phyloP scores from a whole-genome alignment of 2,888 invertebrate species.

The Apamea crenata region DNA sequence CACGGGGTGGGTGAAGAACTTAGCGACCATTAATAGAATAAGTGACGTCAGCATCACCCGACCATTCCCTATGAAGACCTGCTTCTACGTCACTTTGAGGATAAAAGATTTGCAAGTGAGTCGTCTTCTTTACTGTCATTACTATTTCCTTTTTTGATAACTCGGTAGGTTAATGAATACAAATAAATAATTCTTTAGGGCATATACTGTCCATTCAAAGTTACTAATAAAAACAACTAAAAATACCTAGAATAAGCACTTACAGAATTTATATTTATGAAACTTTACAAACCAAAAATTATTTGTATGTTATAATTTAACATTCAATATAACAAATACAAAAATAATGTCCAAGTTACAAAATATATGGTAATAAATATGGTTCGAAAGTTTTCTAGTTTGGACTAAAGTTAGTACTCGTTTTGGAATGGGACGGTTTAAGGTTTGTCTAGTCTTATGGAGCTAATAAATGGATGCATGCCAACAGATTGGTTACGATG shows the following conservation, averaged over 20 bases:
- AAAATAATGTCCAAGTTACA: too few relatives aligned
- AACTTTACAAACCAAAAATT: too few relatives aligned
- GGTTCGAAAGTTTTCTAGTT: not conserved
- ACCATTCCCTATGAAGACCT: conserved; percentile 83
- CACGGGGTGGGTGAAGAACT: conserved; percentile 89
- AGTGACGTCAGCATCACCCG: conserved; percentile 88
- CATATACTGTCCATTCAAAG: not conserved
- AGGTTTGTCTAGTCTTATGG: not conserved
- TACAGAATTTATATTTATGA: too few relatives aligned
- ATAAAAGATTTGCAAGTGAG: conserved; percentile 86
- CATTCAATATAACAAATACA: too few relatives aligned
- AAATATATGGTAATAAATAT: too few relatives aligned
- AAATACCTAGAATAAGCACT: too few relatives aligned
- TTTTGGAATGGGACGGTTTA: not conserved
- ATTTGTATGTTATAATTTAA: too few relatives aligned
- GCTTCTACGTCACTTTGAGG: conserved; percentile 84
- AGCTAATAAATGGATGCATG: not conserved
- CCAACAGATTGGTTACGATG: conserved; percentile 85
- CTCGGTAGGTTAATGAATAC: not conserved
- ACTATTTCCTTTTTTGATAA: not conserved
- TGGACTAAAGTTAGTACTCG: not conserved
- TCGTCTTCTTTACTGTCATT: not conserved
- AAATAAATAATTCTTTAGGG: not conserved
- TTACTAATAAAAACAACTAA: too few relatives aligned
- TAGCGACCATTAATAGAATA: conserved; percentile 89